These are phyloP conservation scores for Aphidius gifuensis DNA, from an alignment of 1,140 invertebrate species.

Conservation along the genomic window DNA sequence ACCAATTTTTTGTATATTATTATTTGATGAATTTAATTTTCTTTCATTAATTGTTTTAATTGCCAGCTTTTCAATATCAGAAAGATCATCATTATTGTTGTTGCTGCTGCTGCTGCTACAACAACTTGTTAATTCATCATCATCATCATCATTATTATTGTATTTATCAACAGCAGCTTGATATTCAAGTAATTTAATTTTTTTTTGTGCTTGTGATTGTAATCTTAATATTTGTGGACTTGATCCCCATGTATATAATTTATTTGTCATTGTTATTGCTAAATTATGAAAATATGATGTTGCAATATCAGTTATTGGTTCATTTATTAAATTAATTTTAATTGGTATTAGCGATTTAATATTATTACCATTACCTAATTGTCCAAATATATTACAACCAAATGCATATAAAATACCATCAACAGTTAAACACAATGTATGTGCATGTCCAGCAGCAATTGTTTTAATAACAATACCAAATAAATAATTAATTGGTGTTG, in stretches of 20 bases:
- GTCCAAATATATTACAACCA: constrained; percentile 77
- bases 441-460: constrained; percentile 72
- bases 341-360: constrained; percentile 63
- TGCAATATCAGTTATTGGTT: constrained; percentile 64
- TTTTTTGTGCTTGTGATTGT: constrained; percentile 64
- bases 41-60: constrained; percentile 24
- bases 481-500: constrained; percentile 57
- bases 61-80: constrained; percentile 14
- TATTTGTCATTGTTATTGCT: constrained; percentile 65
- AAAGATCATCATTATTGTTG: constrained; percentile 8
- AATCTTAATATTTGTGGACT: constrained; percentile 73
- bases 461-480: constrained; percentile 47
- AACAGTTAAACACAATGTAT: constrained; percentile 65
- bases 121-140: constrained; percentile 14
- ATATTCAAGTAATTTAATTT: constrained; percentile 57
- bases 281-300: constrained; percentile 81
- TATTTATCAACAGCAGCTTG: constrained; percentile 39
- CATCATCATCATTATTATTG: constrained; percentile 28
- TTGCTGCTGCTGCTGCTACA: constrained; percentile 4
- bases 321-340: constrained; percentile 58
- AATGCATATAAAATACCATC: constrained; percentile 71
- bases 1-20: constrained; percentile 24
- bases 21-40: constrained; percentile 27
- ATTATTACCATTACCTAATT: constrained; percentile 66
- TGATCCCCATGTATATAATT: constrained; percentile 74